Evolutionary conservation across 2,797 vertebrate species (phyloP), one percentile per base, ranked within the genome.

Genomic region (Siniperca obscura): DNA sequence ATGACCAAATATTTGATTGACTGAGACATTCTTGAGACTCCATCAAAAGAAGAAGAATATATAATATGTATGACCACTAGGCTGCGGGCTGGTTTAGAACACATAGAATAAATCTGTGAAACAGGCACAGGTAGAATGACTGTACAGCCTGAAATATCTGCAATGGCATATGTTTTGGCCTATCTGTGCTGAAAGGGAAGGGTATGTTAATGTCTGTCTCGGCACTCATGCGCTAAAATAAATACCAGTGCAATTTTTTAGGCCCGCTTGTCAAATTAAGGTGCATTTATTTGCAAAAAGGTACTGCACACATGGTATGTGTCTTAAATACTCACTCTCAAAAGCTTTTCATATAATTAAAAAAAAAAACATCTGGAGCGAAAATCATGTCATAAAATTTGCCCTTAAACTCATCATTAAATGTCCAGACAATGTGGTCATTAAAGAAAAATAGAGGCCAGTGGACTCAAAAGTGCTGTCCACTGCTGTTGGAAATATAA

Each of bases 401-500:
- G 11, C 19, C 19, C 52, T 50, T 48, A 27, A 76, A 70, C 13
- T 34, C 3, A 34, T 59, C 34, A 67, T 60, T 65, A 61, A 64
- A 53, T n/a, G 70, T 77, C 70, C 40, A 67, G 55, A 69, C 30
- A 73, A 30, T 8, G 22, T 13, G n/a, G 30, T 38, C 12, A 11
- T 50, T 60, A 17, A 57, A 72, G 52, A 67, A 74, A 68, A 70
- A 59, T 22, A 38, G 48, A 59, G 69, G 69, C 16, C 44, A 21
- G 11, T 10, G 55, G 30, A 53, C 46, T 74, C 42, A 74, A 16
- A 62, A 57, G 68, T 44, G 78, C n/a, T 22, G n/a, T 83, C 78
- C 34, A 55, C 22, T 30, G 57, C 65, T 75, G 65, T 55, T 57
- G 25, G 34, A 86, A 79, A 81, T 62, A 82, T 70, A 82, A 90